Evolutionary conservation across 2,113 vertebrate species (phyloP).

Genomic region (Apus apus): DNA sequence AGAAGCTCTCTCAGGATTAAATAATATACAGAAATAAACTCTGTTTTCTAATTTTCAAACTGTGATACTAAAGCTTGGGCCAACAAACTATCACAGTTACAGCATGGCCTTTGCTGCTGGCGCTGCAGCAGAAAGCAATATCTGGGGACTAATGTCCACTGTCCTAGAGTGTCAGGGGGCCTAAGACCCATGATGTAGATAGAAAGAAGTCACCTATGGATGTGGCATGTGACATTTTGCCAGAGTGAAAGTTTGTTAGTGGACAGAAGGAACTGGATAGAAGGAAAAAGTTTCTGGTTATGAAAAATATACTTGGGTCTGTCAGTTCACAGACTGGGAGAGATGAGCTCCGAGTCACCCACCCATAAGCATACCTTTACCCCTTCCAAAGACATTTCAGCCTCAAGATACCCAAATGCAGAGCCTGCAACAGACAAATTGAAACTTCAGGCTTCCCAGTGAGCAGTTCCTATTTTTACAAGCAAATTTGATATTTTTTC

Average conservation of each 20-base stretch:
- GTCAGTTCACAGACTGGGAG: not conserved
- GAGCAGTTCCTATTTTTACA: slow-evolving; percentile 1
- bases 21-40: slow-evolving; percentile 14
- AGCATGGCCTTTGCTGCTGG: not conserved
- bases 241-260: not conserved
- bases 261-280: not conserved
- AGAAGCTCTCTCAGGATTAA: not conserved
- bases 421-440: not conserved
- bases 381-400: not conserved
- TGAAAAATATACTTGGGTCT: slow-evolving; percentile 13
- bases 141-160: not conserved
- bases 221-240: not conserved
- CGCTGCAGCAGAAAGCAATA: not conserved
- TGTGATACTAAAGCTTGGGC: not conserved
- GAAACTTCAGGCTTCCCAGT: slow-evolving; percentile 4
- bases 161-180: not conserved
- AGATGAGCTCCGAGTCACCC: slow-evolving; percentile 3
- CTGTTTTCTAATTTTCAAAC: slow-evolving; percentile 39
- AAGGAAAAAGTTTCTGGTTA: not conserved
- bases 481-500: not conserved
- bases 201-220: not conserved
- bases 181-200: accelerated
- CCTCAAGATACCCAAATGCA: slow-evolving; percentile 1
- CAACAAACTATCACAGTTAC: not conserved
- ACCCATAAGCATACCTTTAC: slow-evolving; percentile 9